Evolutionary conservation across 2,797 vertebrate genomes (phyloP).

Genomic region (Steatocranus sp.): DNA sequence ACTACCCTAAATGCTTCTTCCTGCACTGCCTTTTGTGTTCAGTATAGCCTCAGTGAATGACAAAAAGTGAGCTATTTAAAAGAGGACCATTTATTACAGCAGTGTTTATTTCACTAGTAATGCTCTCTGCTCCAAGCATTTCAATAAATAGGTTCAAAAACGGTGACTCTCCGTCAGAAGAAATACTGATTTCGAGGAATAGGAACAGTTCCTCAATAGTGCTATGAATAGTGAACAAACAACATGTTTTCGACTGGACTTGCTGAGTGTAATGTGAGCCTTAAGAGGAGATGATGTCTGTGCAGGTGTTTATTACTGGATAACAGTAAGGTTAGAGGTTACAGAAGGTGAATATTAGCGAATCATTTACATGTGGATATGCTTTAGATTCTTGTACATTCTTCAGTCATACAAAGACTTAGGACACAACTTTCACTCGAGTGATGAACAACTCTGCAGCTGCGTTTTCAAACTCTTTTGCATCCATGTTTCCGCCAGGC

Average conservation of each 20-base stretch:
- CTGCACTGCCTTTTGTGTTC: background rate
- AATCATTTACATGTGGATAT: background rate
- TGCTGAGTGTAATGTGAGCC: background rate
- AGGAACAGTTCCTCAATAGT: background rate
- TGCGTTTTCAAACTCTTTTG: constrained; percentile 87
- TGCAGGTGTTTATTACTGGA: background rate
- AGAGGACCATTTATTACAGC: background rate
- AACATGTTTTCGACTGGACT: background rate
- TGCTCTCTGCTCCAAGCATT: background rate
- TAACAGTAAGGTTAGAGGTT: background rate
- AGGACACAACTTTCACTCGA: constrained; percentile 85
- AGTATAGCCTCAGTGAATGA: background rate
- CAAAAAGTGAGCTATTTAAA: background rate
- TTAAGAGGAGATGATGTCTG: background rate
- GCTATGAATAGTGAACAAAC: background rate
- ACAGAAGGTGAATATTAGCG: background rate
- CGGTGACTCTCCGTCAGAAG: background rate
- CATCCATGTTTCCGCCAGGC: constrained; percentile 76
- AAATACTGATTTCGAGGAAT: background rate
- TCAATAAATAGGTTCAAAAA: background rate
- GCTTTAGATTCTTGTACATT: background rate
- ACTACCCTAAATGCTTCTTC: background rate
- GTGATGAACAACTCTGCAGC: constrained; percentile 85
- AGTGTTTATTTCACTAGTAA: background rate
- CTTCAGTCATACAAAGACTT: background rate